phyloP scores from a whole-genome alignment of 1,140 invertebrate genomes.

The Zaprionus tsacasi region DNA sequence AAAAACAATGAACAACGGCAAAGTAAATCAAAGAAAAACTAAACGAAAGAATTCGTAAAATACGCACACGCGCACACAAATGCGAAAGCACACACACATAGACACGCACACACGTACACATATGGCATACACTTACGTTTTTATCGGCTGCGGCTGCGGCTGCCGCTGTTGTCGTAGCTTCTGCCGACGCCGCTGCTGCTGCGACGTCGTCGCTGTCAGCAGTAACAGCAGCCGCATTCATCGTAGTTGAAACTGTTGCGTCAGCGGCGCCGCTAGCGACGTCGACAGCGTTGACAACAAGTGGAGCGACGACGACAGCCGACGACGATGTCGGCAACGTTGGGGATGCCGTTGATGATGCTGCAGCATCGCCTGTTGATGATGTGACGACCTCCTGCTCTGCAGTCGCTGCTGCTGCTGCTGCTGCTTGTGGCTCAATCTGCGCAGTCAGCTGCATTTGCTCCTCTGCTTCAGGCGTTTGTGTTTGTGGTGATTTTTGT shows the following conservation, averaged over 20 bases:
- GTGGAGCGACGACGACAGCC: conserved; percentile 44
- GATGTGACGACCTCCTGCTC: neutral
- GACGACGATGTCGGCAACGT: neutral
- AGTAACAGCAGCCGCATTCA: conserved; percentile 12
- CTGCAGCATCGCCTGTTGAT: neutral
- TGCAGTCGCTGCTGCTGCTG: neutral
- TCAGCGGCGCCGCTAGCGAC: conserved; percentile 55
- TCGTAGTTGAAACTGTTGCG: conserved; percentile 68
- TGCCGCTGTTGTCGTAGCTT: conserved; percentile 31
- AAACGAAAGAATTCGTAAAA: conserved; percentile 37
- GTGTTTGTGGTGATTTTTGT: conserved; percentile 4
- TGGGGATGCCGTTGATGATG: conserved; percentile 25
- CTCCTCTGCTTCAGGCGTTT: conserved; percentile 8
- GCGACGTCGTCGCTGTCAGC: conserved; percentile 20
- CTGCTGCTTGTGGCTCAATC: conserved; percentile 2
- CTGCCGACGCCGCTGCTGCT: conserved; percentile 24
- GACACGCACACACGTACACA: conserved; percentile 15
- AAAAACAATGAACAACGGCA: neutral
- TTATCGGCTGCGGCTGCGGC: conserved; percentile 71
- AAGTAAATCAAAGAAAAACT: conserved; percentile 25
- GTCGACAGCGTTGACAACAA: conserved; percentile 63
- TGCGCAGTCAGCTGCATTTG: conserved; percentile 10
- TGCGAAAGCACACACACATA: conserved; percentile 17
- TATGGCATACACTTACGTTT: conserved; percentile 64
- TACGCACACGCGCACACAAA: conserved; percentile 6